Conservation (phyloP, 2,113 vertebrate genomes). For the Stigmatopora argus region DNA sequence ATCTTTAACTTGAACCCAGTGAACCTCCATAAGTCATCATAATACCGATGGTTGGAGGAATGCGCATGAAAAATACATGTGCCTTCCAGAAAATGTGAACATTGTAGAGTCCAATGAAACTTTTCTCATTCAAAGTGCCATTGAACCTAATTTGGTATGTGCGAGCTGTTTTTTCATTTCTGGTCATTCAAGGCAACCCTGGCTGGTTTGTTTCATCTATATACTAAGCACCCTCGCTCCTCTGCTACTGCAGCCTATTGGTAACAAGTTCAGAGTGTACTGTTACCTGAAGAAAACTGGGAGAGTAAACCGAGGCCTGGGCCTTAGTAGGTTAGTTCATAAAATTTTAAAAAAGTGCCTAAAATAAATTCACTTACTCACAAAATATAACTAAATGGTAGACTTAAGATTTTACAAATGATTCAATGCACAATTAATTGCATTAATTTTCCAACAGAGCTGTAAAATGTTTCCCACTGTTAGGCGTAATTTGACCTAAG, state of each 20-base stretch:
- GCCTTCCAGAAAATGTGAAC: slow-evolving; percentile 22
- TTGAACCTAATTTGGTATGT: not conserved
- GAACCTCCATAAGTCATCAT: slow-evolving; percentile 25
- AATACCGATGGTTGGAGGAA: slow-evolving; percentile 12
- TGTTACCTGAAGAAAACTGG: not conserved
- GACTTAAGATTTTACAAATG: too few species aligned
- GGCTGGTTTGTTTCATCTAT: not conserved
- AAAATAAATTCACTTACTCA: too few species aligned
- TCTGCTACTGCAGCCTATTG: not conserved
- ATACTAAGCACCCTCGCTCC: not conserved
- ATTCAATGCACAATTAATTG: too few species aligned
- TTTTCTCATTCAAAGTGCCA: not conserved
- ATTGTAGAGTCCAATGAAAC: not conserved
- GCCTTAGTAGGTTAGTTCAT: too few species aligned
- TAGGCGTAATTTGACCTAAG: too few species aligned
- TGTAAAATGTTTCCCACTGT: too few species aligned
- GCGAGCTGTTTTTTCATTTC: not conserved
- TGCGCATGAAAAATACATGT: slow-evolving; percentile 53
- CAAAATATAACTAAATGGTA: too few species aligned
- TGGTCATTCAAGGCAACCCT: not conserved
- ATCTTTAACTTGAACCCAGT: slow-evolving; percentile 8
- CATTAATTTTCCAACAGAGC: too few species aligned
- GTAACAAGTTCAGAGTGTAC: not conserved
- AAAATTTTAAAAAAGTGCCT: too few species aligned
- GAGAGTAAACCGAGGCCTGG: not conserved